A percentile compares a stretch with the other conserved stretches of the same genome.
Evolutionary conservation across 1,140 invertebrate genomes (phyloP).

Genomic region (Drosophila mayri): DNA sequence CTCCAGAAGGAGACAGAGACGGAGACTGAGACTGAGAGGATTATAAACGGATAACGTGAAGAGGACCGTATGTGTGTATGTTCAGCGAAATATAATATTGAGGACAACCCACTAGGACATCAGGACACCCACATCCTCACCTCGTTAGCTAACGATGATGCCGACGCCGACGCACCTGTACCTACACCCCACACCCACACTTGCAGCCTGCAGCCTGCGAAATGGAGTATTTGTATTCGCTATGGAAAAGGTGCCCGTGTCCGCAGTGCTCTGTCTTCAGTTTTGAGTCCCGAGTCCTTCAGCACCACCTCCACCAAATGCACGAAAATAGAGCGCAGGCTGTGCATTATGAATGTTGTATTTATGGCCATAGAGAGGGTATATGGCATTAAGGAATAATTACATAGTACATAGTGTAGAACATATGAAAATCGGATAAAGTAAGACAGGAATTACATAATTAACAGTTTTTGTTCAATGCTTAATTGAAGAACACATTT

Average conservation of each 20-base stretch:
- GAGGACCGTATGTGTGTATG: slow-evolving; percentile 20
- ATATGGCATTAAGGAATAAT: not conserved
- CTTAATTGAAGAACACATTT: not conserved
- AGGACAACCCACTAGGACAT: slow-evolving; percentile 68
- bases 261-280: slow-evolving; percentile 1
- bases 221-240: slow-evolving; percentile 78
- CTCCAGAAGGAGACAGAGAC: not conserved
- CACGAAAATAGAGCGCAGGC: slow-evolving; percentile 71
- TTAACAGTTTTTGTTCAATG: not conserved
- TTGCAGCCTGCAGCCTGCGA: slow-evolving; percentile 36
- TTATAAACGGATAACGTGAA: slow-evolving; percentile 57
- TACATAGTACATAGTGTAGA: not conserved
- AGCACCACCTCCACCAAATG: slow-evolving; percentile 61
- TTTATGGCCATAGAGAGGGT: slow-evolving; percentile 26
- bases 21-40: slow-evolving; percentile 13
- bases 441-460: not conserved
- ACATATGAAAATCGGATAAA: not conserved
- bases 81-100: slow-evolving; percentile 79
- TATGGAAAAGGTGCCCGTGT: slow-evolving; percentile 9
- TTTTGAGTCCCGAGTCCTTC: slow-evolving; percentile 31
- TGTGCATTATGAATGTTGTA: slow-evolving; percentile 77
- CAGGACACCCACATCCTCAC: slow-evolving; percentile 41
- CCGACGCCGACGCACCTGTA: slow-evolving; percentile 58
- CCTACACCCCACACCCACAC: not conserved
- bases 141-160: slow-evolving; percentile 68